Conservation (phyloP, 64 coral and sea anemone genomes). For the Cladopsammia gracilis region DNA sequence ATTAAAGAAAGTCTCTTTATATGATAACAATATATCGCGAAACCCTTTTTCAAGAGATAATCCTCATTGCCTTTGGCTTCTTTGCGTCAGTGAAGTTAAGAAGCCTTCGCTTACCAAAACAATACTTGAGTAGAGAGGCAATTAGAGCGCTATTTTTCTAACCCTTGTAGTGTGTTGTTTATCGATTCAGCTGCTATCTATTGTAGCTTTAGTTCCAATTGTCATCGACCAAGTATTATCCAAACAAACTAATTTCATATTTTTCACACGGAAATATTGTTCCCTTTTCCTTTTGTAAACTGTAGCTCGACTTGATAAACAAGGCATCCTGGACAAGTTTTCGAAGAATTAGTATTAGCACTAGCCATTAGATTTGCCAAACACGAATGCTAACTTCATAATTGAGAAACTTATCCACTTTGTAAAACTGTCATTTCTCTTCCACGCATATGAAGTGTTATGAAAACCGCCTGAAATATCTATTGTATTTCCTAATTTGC, state of each 20-base stretch:
- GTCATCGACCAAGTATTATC: neutral
- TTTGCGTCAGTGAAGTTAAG: neutral
- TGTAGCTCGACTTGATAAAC: constrained; percentile 18
- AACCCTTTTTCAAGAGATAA: neutral
- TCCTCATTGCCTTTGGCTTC: neutral
- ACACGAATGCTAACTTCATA: constrained; percentile 26
- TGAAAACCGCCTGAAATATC: constrained; percentile 1
- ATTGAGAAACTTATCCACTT: constrained; percentile 30
- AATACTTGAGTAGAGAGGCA: constrained; percentile 16
- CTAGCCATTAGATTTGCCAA: constrained; percentile 8
- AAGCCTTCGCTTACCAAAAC: constrained; percentile 13
- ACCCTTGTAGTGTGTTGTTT: neutral
- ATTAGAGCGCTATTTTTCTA: neutral
- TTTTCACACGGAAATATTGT: constrained; percentile 21
- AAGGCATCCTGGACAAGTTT: neutral
- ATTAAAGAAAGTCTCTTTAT: neutral
- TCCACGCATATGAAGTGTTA: neutral
- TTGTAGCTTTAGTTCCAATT: too few relatives aligned
- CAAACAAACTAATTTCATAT: constrained; percentile 38
- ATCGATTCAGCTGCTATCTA: constrained; percentile 19
- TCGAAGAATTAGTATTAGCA: neutral
- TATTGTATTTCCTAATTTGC: constrained; percentile 7
- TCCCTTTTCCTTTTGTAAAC: constrained; percentile 27
- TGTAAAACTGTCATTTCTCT: constrained; percentile 30
- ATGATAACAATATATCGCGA: neutral